A percentile compares a stretch with the other conserved stretches of the same genome.
phyloP scores from a whole-genome alignment of 2,797 vertebrate species.

The Hoplostethus mediterraneus region DNA sequence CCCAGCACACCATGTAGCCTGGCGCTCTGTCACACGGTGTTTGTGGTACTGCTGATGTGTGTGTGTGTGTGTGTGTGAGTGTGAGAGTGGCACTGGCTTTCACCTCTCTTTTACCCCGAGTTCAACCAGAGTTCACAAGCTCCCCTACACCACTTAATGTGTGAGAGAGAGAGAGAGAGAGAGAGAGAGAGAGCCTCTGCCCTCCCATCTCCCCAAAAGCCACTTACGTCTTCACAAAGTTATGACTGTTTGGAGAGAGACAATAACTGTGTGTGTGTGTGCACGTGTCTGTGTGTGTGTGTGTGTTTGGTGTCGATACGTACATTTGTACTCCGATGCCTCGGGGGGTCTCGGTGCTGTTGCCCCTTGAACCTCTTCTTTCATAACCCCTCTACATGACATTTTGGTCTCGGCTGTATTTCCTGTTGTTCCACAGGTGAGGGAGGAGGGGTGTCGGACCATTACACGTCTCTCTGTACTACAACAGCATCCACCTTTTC shows the following conservation, averaged over 20 bases:
- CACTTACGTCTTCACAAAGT: conserved; percentile 71
- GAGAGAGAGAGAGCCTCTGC: conserved; percentile 29
- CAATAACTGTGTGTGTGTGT: conserved; percentile 48
- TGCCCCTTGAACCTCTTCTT: conserved; percentile 47
- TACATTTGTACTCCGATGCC: conserved; percentile 50
- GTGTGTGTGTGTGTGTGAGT: conserved; percentile 5
- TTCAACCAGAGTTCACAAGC: conserved; percentile 81
- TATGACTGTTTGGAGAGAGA: conserved; percentile 63
- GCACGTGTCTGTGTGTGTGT: conserved; percentile 36
- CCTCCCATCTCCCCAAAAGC: conserved; percentile 76
- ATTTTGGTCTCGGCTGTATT: conserved; percentile 62
- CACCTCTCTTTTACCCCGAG: conserved; percentile 78
- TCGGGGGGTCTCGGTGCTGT: conserved; percentile 37
- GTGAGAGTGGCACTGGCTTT: conserved; percentile 59
- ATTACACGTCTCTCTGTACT: conserved; percentile 41
- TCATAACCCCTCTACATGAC: conserved; percentile 39
- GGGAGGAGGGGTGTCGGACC: conserved; percentile 46
- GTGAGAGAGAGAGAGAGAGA: conserved; percentile 37
- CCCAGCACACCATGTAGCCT: neutral
- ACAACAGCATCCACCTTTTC: conserved; percentile 9
- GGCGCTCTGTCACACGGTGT: conserved; percentile 1
- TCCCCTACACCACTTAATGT: conserved; percentile 64
- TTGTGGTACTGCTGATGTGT: conserved; percentile 23
- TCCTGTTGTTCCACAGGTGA: conserved; percentile 50
- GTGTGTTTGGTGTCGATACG: conserved; percentile 27